phyloP scores from a whole-genome alignment of 2,888 invertebrate species.

The Colostygia pectinataria region DNA sequence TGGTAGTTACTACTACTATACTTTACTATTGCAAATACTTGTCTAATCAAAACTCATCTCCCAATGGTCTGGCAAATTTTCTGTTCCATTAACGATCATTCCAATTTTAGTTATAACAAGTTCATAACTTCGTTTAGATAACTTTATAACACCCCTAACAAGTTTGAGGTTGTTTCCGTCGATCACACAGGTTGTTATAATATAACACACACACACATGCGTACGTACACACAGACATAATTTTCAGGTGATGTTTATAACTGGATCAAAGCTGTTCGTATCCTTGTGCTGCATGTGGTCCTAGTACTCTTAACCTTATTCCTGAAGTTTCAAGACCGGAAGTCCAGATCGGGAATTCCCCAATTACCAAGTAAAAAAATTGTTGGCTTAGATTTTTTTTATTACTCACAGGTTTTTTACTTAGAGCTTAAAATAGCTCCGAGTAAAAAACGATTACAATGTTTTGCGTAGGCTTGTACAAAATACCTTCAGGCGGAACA shows the following conservation, averaged over 20 bases:
- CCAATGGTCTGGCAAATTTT: constrained; percentile 1
- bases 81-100: constrained; percentile 15
- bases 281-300: constrained; percentile 49
- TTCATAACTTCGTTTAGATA: constrained; percentile 18
- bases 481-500: too few relatives aligned
- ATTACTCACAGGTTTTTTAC: neutral
- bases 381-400: neutral
- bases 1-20: too few relatives aligned
- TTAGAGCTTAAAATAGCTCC: too few relatives aligned
- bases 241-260: constrained; percentile 23
- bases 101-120: constrained; percentile 23
- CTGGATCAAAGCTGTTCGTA: constrained; percentile 35
- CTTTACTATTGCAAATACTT: too few relatives aligned
- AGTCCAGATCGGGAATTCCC: constrained; percentile 7
- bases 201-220: constrained; percentile 31
- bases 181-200: constrained; percentile 48
- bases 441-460: too few relatives aligned
- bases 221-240: constrained; percentile 41
- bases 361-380: neutral
- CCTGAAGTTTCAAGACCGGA: constrained; percentile 72
- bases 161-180: constrained; percentile 21
- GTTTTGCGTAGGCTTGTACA: too few relatives aligned
- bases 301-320: constrained; percentile 80
- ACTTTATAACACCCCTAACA: constrained; percentile 18
- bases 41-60: constrained; percentile 3